These are phyloP conservation scores for Spilosoma lubricipeda DNA, from an alignment of 2,888 invertebrate genomes.

Conservation along the genomic window DNA sequence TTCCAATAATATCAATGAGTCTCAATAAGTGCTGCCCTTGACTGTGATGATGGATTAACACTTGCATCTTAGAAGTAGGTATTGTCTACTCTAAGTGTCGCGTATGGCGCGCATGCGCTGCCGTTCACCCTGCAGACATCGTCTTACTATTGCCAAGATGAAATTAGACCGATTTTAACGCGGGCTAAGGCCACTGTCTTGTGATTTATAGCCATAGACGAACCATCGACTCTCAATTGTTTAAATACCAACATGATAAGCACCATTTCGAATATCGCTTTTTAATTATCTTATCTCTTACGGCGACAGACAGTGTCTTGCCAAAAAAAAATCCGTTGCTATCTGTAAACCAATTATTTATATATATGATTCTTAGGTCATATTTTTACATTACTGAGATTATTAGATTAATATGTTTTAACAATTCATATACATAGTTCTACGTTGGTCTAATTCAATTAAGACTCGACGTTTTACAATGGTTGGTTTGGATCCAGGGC, in stretches of 20 bases:
- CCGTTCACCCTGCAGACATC: conserved; percentile 34
- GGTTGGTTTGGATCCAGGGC: background rate
- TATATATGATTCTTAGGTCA: background rate
- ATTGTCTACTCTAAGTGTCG: conserved; percentile 49
- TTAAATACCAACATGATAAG: conserved; percentile 11
- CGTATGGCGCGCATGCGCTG: conserved; percentile 58
- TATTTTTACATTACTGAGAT: background rate
- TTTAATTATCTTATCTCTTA: conserved; percentile 33
- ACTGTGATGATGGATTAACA: conserved; percentile 27
- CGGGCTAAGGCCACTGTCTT: conserved; percentile 58
- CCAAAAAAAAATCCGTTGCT: conserved; percentile 34
- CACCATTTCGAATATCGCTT: conserved; percentile 30
- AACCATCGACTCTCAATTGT: conserved; percentile 30
- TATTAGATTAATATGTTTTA: background rate
- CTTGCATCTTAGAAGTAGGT: conserved; percentile 36
- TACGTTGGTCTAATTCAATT: conserved; percentile 55
- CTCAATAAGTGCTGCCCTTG: conserved; percentile 28
- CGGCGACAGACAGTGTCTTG: conserved; percentile 26
- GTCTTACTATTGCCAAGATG: conserved; percentile 70
- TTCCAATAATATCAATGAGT: conserved; percentile 37
- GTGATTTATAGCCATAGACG: conserved; percentile 58
- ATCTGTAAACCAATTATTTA: conserved; percentile 22
- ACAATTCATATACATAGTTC: background rate
- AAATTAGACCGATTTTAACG: conserved; percentile 72
- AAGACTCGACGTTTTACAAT: conserved; percentile 31